Conservation (phyloP, 2,888 invertebrate genomes). For the Lacanobia wlatinum region DNA sequence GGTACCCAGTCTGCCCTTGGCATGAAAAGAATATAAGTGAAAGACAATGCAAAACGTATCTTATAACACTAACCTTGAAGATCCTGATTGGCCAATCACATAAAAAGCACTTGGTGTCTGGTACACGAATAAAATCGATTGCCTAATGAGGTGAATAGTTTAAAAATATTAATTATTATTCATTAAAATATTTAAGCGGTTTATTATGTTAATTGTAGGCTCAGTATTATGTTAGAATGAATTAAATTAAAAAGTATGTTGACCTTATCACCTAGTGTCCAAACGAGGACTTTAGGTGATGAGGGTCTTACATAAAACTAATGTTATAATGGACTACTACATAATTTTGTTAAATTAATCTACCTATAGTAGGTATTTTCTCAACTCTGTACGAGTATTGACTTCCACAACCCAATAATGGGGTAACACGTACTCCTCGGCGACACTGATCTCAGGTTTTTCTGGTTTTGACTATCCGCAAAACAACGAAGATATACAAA, state of each 20-base stretch:
- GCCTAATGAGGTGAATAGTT: neutral
- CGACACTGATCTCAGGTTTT: too few relatives aligned
- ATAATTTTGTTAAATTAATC: too few relatives aligned
- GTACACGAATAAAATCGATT: neutral
- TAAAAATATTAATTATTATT: neutral
- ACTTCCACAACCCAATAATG: too few relatives aligned
- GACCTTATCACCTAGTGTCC: neutral
- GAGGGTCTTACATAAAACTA: neutral
- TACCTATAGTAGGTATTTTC: too few relatives aligned
- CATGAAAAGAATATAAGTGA: neutral
- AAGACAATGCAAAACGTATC: neutral
- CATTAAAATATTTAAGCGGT: neutral
- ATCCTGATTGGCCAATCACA: neutral
- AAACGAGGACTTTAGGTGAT: neutral
- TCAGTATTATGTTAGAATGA: neutral
- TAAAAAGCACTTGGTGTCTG: neutral
- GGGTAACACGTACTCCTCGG: too few relatives aligned
- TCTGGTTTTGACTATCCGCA: too few relatives aligned
- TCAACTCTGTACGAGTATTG: too few relatives aligned
- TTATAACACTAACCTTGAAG: neutral
- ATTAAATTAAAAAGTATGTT: constrained; percentile 1
- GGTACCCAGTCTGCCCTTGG: neutral
- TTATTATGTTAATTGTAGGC: constrained; percentile 1
- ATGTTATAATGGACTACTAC: too few relatives aligned
- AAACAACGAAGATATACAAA: too few relatives aligned